These are phyloP conservation scores for Drosophila fungiperda DNA, from an alignment of 2,888 invertebrate genomes.

Conservation along the genomic window DNA sequence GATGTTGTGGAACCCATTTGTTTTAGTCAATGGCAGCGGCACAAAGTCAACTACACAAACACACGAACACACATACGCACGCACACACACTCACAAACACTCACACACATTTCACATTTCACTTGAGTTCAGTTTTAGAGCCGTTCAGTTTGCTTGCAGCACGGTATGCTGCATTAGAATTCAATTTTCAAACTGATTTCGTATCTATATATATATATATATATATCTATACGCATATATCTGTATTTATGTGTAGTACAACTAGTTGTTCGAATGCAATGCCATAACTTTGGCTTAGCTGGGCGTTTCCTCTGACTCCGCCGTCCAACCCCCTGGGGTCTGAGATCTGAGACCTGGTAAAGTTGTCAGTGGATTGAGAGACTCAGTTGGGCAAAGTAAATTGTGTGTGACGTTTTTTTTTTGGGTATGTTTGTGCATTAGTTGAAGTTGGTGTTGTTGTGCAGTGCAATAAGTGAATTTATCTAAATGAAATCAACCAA, in stretches of 20 bases:
- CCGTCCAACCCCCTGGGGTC: not conserved
- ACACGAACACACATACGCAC: not conserved
- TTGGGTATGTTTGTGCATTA: slow-evolving; percentile 38
- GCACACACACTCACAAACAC: not conserved
- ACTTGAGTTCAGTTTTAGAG: slow-evolving; percentile 38
- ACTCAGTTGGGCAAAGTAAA: slow-evolving; percentile 54
- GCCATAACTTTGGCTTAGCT: slow-evolving; percentile 76
- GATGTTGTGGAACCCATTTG: slow-evolving; percentile 78
- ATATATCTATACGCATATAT: slow-evolving; percentile 9
- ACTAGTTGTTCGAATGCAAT: slow-evolving; percentile 49
- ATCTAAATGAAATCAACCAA: slow-evolving; percentile 48
- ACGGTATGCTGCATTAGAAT: slow-evolving; percentile 73
- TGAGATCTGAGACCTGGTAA: slow-evolving; percentile 10
- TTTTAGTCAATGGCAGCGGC: slow-evolving; percentile 76
- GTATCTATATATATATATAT: slow-evolving; percentile 8
- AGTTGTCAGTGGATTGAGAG: slow-evolving; percentile 30
- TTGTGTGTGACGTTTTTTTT: slow-evolving; percentile 63
- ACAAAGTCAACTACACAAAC: slow-evolving; percentile 64
- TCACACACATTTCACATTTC: slow-evolving; percentile 30
- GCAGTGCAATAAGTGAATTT: slow-evolving; percentile 50
- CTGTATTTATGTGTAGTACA: slow-evolving; percentile 17
- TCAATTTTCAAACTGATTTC: slow-evolving; percentile 79
- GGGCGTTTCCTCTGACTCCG: slow-evolving; percentile 19
- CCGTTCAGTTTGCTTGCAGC: slow-evolving; percentile 39
- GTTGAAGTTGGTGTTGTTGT: slow-evolving; percentile 17